Conservation (phyloP, 2,888 invertebrate genomes). For the Margaritifera margaritifera region DNA sequence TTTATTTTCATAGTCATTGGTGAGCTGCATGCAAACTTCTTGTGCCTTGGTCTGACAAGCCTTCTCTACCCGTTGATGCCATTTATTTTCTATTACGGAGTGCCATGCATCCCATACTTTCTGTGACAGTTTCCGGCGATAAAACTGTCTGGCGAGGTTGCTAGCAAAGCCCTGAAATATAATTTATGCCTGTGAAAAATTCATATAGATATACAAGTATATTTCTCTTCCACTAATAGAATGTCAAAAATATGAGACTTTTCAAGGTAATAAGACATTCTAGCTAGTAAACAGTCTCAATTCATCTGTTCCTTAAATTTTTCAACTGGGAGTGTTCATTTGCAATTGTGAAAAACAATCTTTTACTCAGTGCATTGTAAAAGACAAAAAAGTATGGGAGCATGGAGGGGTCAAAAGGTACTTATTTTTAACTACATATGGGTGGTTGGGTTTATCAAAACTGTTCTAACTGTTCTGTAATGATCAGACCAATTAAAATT, state of each 20-base stretch:
- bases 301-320: too few species aligned
- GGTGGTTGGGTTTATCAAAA: too few species aligned
- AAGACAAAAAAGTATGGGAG: too few species aligned
- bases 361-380: too few species aligned
- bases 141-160: constrained; percentile 61
- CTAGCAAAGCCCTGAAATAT: constrained; percentile 62
- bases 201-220: neutral
- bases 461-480: too few species aligned
- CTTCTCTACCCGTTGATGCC: constrained; percentile 66
- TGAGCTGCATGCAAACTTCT: constrained; percentile 68
- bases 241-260: too few species aligned
- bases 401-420: too few species aligned
- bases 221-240: neutral
- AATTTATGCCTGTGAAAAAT: neutral
- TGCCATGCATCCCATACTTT: constrained; percentile 68
- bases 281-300: neutral
- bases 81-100: constrained; percentile 61
- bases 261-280: too few species aligned
- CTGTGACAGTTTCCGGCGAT: constrained; percentile 52
- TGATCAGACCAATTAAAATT: too few species aligned
- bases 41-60: constrained; percentile 71
- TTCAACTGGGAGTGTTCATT: too few species aligned
- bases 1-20: constrained; percentile 66
- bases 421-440: too few species aligned
- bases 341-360: too few species aligned